Evolutionary conservation across 2,113 vertebrate genomes (phyloP), one percentile per base, ranked within the genome.

Genomic region (Rhynchomys soricoides): DNA sequence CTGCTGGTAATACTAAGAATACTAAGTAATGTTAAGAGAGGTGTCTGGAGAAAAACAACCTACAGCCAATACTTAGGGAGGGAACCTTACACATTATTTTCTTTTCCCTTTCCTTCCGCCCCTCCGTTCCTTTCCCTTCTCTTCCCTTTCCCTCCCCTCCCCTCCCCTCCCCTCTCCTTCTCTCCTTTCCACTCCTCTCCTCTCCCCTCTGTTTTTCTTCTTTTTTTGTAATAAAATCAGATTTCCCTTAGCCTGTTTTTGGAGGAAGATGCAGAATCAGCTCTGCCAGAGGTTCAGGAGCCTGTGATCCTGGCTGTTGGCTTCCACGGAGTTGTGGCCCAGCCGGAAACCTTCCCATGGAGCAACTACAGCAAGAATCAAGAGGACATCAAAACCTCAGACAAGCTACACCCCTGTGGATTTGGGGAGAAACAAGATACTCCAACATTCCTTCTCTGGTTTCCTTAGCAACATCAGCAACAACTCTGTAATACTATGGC

Each of bases 381-480:
- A 98, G 97, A 98, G 95, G 91, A 97, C 95, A 98, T 97, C 93
- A 98, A 98, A 97, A 95, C 94, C 91, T 93, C 96, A 97, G 97
- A 98, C 98, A 97, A 98, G 97, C 98, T 98, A 96, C 97, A 92
- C 96, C 97, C 95, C 94, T 96, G 97, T 98, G 97, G 96, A 95
- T 98, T 97, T 98, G 96, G 93, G 97, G 94, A 98, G 98, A 98
- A 98, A 99, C 98, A 98, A 98, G 97, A 98, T 97, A 97, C 98
- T 98, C 98, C 97, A 98, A 98, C 98, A 99, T 99, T 99, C 98
- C 98, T 98, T 90, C 94, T 98, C 92, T 95, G 55, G 98, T 99
- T 99, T 98, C 99, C 98, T 97, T 98, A 98, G 98, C 97, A 99
- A 99, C 98, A 1, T 96, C 97, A 98, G 98, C 98, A 99, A 98